Percentiles rank a stretch among this genome's conserved stretches.
Evolutionary conservation across 2,113 vertebrate genomes (phyloP).

Genomic region (Setophaga kirtlandii): DNA sequence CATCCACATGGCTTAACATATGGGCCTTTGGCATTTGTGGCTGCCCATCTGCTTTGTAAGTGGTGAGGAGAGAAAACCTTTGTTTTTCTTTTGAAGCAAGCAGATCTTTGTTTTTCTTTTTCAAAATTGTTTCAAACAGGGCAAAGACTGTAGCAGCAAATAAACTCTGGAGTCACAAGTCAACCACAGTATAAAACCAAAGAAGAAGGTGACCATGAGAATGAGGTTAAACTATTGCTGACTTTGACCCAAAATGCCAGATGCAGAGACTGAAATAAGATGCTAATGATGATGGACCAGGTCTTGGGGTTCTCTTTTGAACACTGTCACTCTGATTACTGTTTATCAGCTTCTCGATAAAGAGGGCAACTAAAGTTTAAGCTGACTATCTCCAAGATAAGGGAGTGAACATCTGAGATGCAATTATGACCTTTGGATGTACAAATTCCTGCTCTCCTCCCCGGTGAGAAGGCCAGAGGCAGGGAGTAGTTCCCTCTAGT

Average conservation of each 20-base stretch:
- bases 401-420: background rate
- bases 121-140: background rate
- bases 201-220: background rate
- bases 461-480: background rate
- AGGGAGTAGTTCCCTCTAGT: constrained; percentile 57
- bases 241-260: background rate
- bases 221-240: background rate
- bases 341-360: background rate
- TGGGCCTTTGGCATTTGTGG: background rate
- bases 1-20: background rate
- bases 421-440: constrained; percentile 15
- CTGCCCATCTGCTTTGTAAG: background rate
- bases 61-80: background rate
- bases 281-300: background rate
- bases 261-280: background rate
- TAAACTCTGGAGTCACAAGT: background rate
- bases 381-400: background rate
- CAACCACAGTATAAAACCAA: background rate
- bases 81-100: background rate
- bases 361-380: background rate
- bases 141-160: background rate
- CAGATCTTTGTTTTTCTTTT: background rate
- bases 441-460: background rate
- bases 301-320: background rate
- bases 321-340: background rate